Percentiles rank a stretch among this genome's conserved stretches.
phyloP scores from a whole-genome alignment of 2,113 vertebrate species.

The Eulemur macaco region DNA sequence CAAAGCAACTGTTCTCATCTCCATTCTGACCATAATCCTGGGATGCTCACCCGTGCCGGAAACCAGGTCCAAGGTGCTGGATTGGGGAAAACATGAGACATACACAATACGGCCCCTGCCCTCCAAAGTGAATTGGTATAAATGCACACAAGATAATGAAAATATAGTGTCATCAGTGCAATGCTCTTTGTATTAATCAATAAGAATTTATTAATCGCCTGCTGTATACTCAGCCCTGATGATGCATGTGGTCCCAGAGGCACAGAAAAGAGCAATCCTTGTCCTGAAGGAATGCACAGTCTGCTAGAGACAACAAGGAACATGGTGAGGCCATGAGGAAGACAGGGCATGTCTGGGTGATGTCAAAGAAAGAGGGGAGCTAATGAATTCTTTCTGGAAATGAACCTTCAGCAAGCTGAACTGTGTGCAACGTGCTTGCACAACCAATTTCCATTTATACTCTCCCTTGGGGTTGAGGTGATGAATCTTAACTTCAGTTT shows the following conservation, averaged over 20 bases:
- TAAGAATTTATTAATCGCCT: neutral
- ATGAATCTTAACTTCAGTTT: neutral
- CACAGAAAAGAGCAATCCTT: neutral
- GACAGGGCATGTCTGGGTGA: fast-evolving
- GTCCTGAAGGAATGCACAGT: neutral
- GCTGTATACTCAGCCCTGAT: neutral
- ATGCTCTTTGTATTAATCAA: neutral
- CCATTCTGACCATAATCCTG: neutral
- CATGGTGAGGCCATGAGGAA: fast-evolving
- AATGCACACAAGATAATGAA: neutral
- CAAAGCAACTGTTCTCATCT: neutral
- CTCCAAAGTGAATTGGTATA: neutral
- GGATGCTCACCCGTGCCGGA: neutral
- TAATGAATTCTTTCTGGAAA: neutral
- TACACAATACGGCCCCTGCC: neutral
- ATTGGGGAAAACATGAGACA: neutral
- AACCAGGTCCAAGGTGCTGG: neutral
- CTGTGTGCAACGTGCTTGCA: neutral
- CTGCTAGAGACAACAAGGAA: neutral
- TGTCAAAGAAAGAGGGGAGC: neutral
- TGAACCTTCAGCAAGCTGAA: neutral
- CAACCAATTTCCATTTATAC: neutral
- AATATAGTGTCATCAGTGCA: neutral
- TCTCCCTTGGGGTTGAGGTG: too few species aligned
- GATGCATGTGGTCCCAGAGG: neutral